Evolutionary conservation across 1,140 invertebrate genomes (phyloP).

Genomic region (Bacillus rossius): DNA sequence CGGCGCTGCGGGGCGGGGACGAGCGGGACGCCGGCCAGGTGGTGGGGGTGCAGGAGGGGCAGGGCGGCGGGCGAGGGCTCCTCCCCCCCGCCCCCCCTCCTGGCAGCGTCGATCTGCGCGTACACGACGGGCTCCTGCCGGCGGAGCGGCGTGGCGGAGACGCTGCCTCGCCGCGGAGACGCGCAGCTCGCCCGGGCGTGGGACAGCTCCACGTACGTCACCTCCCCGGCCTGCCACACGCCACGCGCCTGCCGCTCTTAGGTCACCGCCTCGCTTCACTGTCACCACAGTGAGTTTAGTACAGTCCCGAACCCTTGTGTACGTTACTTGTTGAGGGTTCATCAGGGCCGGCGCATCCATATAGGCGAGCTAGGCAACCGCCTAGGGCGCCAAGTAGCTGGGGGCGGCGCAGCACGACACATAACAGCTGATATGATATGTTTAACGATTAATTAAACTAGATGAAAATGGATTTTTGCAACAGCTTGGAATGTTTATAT

Average conservation of each 20-base stretch:
- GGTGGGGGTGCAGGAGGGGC: constrained; percentile 28
- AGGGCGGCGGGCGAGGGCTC: constrained; percentile 2
- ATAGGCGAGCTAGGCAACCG: too few relatives aligned
- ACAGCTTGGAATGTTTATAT: too few relatives aligned
- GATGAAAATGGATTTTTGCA: too few relatives aligned
- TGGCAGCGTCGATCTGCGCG: constrained; percentile 49
- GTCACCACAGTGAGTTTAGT: neutral
- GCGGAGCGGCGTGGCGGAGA: constrained; percentile 41
- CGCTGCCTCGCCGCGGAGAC: constrained; percentile 40
- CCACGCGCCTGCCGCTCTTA: neutral
- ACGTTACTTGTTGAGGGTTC: neutral
- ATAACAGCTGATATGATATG: too few relatives aligned
- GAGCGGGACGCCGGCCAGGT: constrained; percentile 24
- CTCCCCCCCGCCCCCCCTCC: constrained; percentile 16
- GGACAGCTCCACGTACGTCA: constrained; percentile 54
- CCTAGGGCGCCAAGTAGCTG: too few relatives aligned
- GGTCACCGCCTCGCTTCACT: neutral
- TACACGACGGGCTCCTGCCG: constrained; percentile 53
- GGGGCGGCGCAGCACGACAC: too few relatives aligned
- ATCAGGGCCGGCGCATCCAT: too few relatives aligned
- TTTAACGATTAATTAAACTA: too few relatives aligned
- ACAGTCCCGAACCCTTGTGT: too few relatives aligned
- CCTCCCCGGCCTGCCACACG: constrained; percentile 43
- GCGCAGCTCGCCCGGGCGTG: constrained; percentile 37
- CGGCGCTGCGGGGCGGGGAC: constrained; percentile 16